Conservation (phyloP, 2,888 invertebrate genomes). For the Pheosia gnoma region DNA sequence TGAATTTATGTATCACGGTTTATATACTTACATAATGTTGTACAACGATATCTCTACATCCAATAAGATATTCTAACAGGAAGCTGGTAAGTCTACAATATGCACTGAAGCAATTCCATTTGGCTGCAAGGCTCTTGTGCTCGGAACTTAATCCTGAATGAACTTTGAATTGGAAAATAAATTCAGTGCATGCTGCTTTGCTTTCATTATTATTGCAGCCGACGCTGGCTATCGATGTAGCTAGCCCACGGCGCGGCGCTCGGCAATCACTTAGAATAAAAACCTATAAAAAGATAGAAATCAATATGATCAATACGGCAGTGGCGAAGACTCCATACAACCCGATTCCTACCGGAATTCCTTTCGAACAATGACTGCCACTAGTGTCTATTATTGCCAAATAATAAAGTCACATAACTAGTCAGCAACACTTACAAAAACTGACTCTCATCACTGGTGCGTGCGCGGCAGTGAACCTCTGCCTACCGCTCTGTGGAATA, state of each 20-base stretch:
- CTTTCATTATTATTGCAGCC: conserved; percentile 58
- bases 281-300: not conserved
- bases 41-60: conserved; percentile 21
- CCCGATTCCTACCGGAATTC: too few species aligned
- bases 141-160: conserved; percentile 67
- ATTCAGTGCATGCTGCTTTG: conserved; percentile 59
- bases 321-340: too few species aligned
- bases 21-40: not conserved
- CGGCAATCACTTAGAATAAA: conserved; percentile 29
- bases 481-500: too few species aligned
- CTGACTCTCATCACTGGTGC: too few species aligned
- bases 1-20: too few species aligned
- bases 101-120: conserved; percentile 69
- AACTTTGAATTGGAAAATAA: conserved; percentile 72
- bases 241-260: conserved; percentile 17
- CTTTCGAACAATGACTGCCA: too few species aligned
- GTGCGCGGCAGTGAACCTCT: too few species aligned
- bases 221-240: conserved; percentile 37
- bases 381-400: too few species aligned
- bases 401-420: too few species aligned
- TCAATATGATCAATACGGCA: too few species aligned
- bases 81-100: conserved; percentile 52
- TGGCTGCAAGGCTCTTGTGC: conserved; percentile 59
- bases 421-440: too few species aligned
- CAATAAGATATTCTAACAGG: conserved; percentile 38